A percentile compares a stretch with the other conserved stretches of the same genome.
Conservation (phyloP, 2,888 invertebrate genomes). For the Pycnomerus fuliginosus region DNA sequence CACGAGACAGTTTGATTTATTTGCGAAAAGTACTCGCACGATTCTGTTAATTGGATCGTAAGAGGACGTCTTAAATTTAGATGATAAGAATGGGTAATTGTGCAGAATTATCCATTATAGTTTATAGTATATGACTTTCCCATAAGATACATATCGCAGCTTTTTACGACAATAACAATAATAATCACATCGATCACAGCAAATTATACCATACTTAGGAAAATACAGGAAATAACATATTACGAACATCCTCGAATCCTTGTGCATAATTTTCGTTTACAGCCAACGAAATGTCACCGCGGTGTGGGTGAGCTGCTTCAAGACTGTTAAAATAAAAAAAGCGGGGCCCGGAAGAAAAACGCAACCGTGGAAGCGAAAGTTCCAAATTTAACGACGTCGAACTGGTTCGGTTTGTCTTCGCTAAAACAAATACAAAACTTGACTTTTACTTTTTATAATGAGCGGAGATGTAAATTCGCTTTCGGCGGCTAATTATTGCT, state of each 20-base stretch:
- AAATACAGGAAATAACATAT: conserved; percentile 32
- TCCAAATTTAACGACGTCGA: conserved; percentile 23
- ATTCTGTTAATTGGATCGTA: too few species aligned
- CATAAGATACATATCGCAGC: conserved; percentile 25
- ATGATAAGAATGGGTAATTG: too few species aligned
- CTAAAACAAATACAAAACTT: conserved; percentile 20
- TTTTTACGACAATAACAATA: conserved; percentile 25
- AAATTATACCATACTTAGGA: conserved; percentile 29
- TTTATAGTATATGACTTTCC: conserved; percentile 15
- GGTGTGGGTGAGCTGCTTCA: too few species aligned
- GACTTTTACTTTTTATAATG: conserved; percentile 24
- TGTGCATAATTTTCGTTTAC: too few species aligned
- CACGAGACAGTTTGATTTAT: too few species aligned
- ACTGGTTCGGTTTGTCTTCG: conserved; percentile 21
- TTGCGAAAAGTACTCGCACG: too few species aligned
- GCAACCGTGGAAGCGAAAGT: conserved; percentile 24
- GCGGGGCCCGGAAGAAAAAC: conserved; percentile 19
- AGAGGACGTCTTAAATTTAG: too few species aligned
- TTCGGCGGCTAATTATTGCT: too few species aligned
- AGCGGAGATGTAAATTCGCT: conserved; percentile 11
- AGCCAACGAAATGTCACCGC: too few species aligned
- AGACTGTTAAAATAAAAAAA: background rate
- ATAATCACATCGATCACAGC: conserved; percentile 32
- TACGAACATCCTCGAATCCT: conserved; percentile 27
- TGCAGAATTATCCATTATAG: background rate